Percentiles rank a stretch among this genome's conserved stretches.
phyloP scores from a whole-genome alignment of 1,140 invertebrate species.

The Phymorhynchus buccinoides region DNA sequence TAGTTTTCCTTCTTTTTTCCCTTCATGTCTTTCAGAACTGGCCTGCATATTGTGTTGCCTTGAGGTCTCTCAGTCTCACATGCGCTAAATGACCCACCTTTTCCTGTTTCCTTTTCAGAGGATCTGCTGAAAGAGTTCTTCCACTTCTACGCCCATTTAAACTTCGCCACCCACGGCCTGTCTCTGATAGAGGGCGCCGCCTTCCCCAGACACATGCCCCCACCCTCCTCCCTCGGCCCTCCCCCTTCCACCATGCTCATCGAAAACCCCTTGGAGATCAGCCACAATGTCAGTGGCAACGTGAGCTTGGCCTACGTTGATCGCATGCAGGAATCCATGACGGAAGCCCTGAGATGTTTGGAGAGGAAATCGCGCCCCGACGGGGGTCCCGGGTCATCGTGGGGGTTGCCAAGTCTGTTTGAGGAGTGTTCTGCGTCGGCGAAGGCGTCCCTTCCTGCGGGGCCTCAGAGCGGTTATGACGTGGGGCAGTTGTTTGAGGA shows the following conservation, averaged over 20 bases:
- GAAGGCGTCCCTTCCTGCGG: not conserved
- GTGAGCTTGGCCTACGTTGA: not conserved
- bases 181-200: conserved; percentile 25
- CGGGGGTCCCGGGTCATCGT: not conserved
- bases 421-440: too few relatives aligned
- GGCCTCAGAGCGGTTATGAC: not conserved
- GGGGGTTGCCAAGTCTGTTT: conserved; percentile 29
- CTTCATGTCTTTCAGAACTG: too few relatives aligned
- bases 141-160: conserved; percentile 31
- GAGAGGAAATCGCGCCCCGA: not conserved
- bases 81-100: too few relatives aligned
- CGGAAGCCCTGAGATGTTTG: conserved; percentile 24
- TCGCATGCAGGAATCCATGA: conserved; percentile 28
- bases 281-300: conserved; percentile 30
- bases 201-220: not conserved
- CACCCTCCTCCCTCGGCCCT: not conserved
- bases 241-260: conserved; percentile 26
- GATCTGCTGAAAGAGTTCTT: conserved; percentile 33
- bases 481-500: not conserved
- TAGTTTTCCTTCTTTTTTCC: too few relatives aligned
- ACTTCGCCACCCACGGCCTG: conserved; percentile 16
- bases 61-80: too few relatives aligned
- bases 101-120: conserved; percentile 10
- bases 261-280: conserved; percentile 26
- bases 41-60: too few relatives aligned